A percentile compares a stretch with the other conserved stretches of the same genome.
These are phyloP conservation scores for Yponomeuta evonymella DNA, from an alignment of 2,888 invertebrate species.

Conservation along the genomic window DNA sequence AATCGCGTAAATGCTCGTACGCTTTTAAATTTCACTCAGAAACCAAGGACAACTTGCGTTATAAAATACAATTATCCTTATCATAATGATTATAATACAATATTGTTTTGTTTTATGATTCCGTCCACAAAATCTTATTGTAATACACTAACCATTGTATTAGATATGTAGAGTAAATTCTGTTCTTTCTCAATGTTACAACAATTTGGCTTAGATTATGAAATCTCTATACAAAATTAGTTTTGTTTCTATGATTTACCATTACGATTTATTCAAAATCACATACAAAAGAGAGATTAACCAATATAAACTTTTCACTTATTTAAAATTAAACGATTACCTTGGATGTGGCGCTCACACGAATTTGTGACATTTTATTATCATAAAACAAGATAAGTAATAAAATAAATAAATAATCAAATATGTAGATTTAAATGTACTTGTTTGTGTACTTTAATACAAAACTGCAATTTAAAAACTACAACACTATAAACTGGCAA, in stretches of 20 bases:
- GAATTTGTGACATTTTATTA: constrained; percentile 8
- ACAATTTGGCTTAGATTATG: constrained; percentile 67
- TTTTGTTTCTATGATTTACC: constrained; percentile 43
- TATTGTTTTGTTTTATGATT: constrained; percentile 53
- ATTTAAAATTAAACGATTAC: constrained; percentile 25
- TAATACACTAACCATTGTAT: constrained; percentile 77
- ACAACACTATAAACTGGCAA: constrained; percentile 36
- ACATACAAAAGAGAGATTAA: constrained; percentile 36
- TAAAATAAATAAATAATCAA: constrained; percentile 47
- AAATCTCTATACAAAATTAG: constrained; percentile 51
- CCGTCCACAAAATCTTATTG: constrained; percentile 66
- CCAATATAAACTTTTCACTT: constrained; percentile 28
- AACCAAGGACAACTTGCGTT: constrained; percentile 69
- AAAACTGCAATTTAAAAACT: constrained; percentile 60
- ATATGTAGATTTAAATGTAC: constrained; percentile 66
- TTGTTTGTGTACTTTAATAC: constrained; percentile 68
- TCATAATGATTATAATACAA: constrained; percentile 68
- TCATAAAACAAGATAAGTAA: constrained; percentile 8
- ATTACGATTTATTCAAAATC: constrained; percentile 45
- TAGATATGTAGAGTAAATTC: constrained; percentile 76
- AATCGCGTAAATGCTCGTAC: constrained; percentile 58
- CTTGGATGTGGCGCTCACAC: constrained; percentile 1
- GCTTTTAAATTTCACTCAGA: constrained; percentile 64
- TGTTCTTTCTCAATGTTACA: constrained; percentile 71
- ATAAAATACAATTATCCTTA: constrained; percentile 73